Conservation (phyloP, 2,888 invertebrate genomes). For the Drosophila leonis region DNA sequence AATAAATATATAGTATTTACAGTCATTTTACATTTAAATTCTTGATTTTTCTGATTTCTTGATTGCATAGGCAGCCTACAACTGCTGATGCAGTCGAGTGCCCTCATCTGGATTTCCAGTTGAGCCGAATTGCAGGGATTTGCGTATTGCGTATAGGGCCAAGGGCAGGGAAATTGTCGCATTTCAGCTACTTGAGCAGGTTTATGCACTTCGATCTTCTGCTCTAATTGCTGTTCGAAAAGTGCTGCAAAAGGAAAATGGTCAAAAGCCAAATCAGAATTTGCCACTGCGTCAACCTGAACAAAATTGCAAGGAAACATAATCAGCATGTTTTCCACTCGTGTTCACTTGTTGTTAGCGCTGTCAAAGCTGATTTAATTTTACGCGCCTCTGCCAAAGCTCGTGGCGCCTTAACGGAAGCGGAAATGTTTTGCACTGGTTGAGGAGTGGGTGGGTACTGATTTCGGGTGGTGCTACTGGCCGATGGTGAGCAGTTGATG, state of each 20-base stretch:
- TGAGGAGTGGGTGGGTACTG: slow-evolving; percentile 42
- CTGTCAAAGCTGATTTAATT: slow-evolving; percentile 55
- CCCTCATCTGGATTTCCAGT: slow-evolving; percentile 14
- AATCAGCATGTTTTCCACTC: slow-evolving; percentile 35
- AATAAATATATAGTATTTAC: background rate
- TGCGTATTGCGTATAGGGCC: background rate
- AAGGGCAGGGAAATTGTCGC: slow-evolving; percentile 8
- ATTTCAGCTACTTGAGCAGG: slow-evolving; percentile 66
- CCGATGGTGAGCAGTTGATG: background rate
- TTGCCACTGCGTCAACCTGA: background rate
- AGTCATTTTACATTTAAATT: background rate
- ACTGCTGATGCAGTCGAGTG: slow-evolving; percentile 27
- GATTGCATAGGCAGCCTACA: slow-evolving; percentile 20
- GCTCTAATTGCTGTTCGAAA: slow-evolving; percentile 68
- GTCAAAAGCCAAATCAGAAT: slow-evolving; percentile 26
- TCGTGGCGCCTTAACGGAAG: slow-evolving; percentile 49
- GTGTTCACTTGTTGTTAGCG: slow-evolving; percentile 27
- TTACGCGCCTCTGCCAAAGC: slow-evolving; percentile 39
- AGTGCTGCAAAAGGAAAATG: slow-evolving; percentile 22
- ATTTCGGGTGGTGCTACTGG: slow-evolving; percentile 8
- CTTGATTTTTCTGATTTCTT: slow-evolving; percentile 3
- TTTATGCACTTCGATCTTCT: slow-evolving; percentile 60
- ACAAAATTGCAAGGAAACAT: slow-evolving; percentile 35
- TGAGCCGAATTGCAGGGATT: slow-evolving; percentile 18
- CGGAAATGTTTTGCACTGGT: slow-evolving; percentile 51